phyloP scores from a whole-genome alignment of 2,888 invertebrate genomes.

The Troilus luridus region DNA sequence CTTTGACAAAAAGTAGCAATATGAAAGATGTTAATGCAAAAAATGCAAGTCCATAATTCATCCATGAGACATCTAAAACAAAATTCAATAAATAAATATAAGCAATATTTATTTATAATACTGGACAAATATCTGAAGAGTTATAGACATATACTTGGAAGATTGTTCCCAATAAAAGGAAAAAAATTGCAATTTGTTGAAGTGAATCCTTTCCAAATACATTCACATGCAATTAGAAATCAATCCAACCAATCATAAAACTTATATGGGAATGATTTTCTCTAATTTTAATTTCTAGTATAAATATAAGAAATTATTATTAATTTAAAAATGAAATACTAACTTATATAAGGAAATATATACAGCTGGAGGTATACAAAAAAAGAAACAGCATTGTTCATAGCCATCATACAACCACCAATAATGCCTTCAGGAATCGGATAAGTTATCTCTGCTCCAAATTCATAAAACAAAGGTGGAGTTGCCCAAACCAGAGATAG shows the following conservation, averaged over 20 bases:
- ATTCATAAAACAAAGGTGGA: slow-evolving; percentile 67
- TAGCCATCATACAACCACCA: slow-evolving; percentile 68
- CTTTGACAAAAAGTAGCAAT: slow-evolving; percentile 60
- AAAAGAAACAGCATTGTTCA: slow-evolving; percentile 64
- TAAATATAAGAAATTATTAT: neutral
- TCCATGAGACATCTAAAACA: slow-evolving; percentile 62
- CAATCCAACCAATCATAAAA: too few relatives aligned
- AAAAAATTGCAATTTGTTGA: too few relatives aligned
- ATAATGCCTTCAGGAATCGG: slow-evolving; percentile 68
- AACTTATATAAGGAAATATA: slow-evolving; percentile 60
- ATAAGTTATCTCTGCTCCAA: slow-evolving; percentile 68
- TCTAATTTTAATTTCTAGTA: too few relatives aligned
- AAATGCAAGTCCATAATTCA: slow-evolving; percentile 62
- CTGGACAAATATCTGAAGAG: neutral
- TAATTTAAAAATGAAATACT: slow-evolving; percentile 10
- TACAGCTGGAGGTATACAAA: slow-evolving; percentile 62
- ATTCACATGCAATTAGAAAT: too few relatives aligned
- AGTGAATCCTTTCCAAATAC: too few relatives aligned
- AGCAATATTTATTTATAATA: neutral
- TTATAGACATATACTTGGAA: neutral
- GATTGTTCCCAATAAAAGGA: too few relatives aligned
- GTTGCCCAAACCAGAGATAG: slow-evolving; percentile 67
- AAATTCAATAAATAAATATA: neutral
- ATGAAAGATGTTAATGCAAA: slow-evolving; percentile 60
- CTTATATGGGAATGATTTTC: too few relatives aligned